These are phyloP conservation scores for Drosophila vallismaia DNA, from an alignment of 2,888 invertebrate species.

Conservation along the genomic window DNA sequence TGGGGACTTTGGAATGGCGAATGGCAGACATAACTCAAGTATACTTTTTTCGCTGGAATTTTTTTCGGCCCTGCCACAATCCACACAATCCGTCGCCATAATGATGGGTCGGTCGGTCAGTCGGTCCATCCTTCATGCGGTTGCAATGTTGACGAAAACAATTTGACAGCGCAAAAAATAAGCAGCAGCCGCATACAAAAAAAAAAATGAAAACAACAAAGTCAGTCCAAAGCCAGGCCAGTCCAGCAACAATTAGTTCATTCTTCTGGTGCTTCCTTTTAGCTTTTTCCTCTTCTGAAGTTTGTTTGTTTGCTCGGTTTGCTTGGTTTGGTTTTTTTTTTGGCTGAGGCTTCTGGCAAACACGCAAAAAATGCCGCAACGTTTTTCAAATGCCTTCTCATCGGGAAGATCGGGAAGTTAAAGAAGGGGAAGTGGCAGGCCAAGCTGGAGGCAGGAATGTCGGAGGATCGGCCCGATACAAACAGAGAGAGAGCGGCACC, in stretches of 20 bases:
- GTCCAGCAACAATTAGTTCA: constrained; percentile 66
- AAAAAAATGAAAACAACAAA: constrained; percentile 34
- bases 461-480: constrained; percentile 14
- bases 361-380: constrained; percentile 78
- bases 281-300: constrained; percentile 4
- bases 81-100: constrained; percentile 22
- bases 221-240: constrained; percentile 2
- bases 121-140: neutral
- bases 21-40: constrained; percentile 31
- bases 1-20: too few relatives aligned
- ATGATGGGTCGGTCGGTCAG: constrained; percentile 27
- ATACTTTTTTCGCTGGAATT: constrained; percentile 30
- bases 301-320: neutral
- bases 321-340: neutral
- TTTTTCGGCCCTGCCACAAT: constrained; percentile 16
- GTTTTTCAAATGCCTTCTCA: constrained; percentile 73
- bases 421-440: neutral
- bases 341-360: constrained; percentile 15
- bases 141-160: constrained; percentile 41
- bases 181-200: constrained; percentile 31
- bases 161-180: constrained; percentile 33
- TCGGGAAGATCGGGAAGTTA: constrained; percentile 21
- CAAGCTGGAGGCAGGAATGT: constrained; percentile 43
- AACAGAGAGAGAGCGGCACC: neutral
- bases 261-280: constrained; percentile 24